These are phyloP conservation scores for Andrena haemorrhoa DNA, from an alignment of 2,888 invertebrate species.

Conservation along the genomic window DNA sequence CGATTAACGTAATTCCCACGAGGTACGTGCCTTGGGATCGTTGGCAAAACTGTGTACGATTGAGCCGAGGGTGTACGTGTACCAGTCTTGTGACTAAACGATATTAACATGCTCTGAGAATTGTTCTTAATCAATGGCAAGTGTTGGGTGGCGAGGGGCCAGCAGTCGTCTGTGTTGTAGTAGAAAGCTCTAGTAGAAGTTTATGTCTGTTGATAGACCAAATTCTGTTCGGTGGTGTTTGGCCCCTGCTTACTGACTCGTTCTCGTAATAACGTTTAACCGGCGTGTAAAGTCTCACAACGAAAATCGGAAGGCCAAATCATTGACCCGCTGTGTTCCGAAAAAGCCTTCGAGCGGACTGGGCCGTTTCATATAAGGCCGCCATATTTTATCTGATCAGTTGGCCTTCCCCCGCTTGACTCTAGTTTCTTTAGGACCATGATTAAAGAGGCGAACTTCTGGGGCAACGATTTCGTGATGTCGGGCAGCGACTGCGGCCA, in stretches of 20 bases:
- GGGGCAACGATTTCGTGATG: slow-evolving; percentile 93
- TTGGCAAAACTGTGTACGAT: slow-evolving; percentile 20
- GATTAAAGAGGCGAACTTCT: slow-evolving; percentile 95
- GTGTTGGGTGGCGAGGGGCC: slow-evolving; percentile 13
- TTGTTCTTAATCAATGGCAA: background rate
- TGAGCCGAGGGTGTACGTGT: slow-evolving; percentile 15
- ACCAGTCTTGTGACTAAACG: slow-evolving; percentile 55
- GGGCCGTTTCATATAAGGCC: slow-evolving; percentile 81
- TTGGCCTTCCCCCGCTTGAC: slow-evolving; percentile 82
- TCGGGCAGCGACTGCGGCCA: slow-evolving; percentile 96
- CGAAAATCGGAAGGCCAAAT: slow-evolving; percentile 71
- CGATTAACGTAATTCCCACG: slow-evolving; percentile 37
- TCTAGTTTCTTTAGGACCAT: slow-evolving; percentile 88
- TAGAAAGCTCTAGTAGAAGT: slow-evolving; percentile 27
- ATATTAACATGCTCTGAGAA: slow-evolving; percentile 51
- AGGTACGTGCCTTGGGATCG: slow-evolving; percentile 10
- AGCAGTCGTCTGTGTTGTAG: background rate
- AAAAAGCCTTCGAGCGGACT: slow-evolving; percentile 83
- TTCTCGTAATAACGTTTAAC: slow-evolving; percentile 47
- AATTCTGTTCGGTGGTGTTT: slow-evolving; percentile 61
- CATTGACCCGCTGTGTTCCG: slow-evolving; percentile 73
- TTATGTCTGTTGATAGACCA: slow-evolving; percentile 35
- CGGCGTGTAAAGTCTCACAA: slow-evolving; percentile 40
- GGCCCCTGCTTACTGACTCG: slow-evolving; percentile 20
- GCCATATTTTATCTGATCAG: slow-evolving; percentile 77